A percentile compares a stretch with the other conserved stretches of the same genome.
phyloP scores from a whole-genome alignment of 2,888 invertebrate genomes.

The Dichetophora obliterata region DNA sequence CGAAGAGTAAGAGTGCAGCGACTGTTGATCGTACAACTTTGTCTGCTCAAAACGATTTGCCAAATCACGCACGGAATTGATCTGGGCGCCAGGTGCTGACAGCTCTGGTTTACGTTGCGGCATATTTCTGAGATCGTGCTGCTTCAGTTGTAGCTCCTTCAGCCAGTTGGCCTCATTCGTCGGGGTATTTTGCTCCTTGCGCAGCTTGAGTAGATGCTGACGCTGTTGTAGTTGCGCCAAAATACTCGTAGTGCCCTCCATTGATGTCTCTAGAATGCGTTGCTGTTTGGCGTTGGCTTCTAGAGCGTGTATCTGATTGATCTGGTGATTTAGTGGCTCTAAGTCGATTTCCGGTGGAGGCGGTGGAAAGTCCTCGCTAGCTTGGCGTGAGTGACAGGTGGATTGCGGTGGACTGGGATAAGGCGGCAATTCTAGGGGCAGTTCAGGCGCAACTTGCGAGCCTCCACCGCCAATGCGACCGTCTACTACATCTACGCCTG shows the following conservation, averaged over 20 bases:
- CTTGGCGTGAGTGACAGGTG: slow-evolving; percentile 84
- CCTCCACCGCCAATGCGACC: slow-evolving; percentile 58
- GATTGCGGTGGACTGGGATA: slow-evolving; percentile 85
- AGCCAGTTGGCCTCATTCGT: slow-evolving; percentile 72
- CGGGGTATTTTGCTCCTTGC: slow-evolving; percentile 68
- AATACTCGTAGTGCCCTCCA: slow-evolving; percentile 71
- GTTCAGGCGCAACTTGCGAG: slow-evolving; percentile 36
- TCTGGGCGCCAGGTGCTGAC: slow-evolving; percentile 46
- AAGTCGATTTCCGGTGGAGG: slow-evolving; percentile 81
- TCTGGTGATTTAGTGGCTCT: slow-evolving; percentile 75
- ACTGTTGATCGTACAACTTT: slow-evolving; percentile 46
- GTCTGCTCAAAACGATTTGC: slow-evolving; percentile 83
- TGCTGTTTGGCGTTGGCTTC: slow-evolving; percentile 67
- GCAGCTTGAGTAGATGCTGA: slow-evolving; percentile 72
- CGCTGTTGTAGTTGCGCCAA: slow-evolving; percentile 77
- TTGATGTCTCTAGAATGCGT: slow-evolving; percentile 66
- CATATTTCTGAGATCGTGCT: slow-evolving; percentile 74
- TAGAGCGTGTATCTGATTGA: slow-evolving; percentile 70
- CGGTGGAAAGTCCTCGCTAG: slow-evolving; percentile 91
- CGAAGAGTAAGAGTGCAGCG: slow-evolving; percentile 64
- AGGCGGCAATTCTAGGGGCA: slow-evolving; percentile 77
- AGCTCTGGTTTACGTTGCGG: slow-evolving; percentile 55
- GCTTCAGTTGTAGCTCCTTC: slow-evolving; percentile 84
- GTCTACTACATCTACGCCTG: slow-evolving; percentile 77
- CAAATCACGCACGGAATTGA: slow-evolving; percentile 77